phyloP scores from a whole-genome alignment of 2,113 vertebrate species.

The Nasalis larvatus region DNA sequence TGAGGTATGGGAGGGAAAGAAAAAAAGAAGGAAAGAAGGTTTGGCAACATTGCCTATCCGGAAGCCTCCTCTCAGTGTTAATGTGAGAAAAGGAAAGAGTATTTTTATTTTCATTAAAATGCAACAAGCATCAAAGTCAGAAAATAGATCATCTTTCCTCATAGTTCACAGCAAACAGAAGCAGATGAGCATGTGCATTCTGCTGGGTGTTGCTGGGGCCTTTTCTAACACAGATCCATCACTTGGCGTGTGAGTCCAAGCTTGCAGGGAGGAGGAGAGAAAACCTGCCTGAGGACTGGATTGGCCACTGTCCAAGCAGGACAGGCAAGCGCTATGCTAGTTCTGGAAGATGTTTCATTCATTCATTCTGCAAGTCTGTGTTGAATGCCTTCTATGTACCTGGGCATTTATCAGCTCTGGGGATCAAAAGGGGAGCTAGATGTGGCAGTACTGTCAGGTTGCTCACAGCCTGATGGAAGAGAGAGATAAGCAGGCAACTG shows the following conservation, averaged over 20 bases:
- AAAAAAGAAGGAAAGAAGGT: constrained; percentile 44
- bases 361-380: background rate
- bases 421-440: background rate
- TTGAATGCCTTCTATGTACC: background rate
- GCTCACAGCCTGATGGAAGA: background rate
- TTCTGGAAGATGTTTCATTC: background rate
- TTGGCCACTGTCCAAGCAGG: background rate
- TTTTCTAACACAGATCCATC: background rate
- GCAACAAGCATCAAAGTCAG: constrained; percentile 56
- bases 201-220: constrained; percentile 28
- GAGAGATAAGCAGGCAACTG: background rate
- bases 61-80: constrained; percentile 54
- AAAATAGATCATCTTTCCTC: constrained; percentile 70
- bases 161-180: constrained; percentile 58
- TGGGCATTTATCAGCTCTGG: background rate
- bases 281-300: background rate
- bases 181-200: constrained; percentile 29
- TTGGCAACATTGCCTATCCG: constrained; percentile 59
- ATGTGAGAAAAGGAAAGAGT: constrained; percentile 69
- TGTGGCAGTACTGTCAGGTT: background rate
- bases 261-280: background rate
- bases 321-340: background rate
- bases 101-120: constrained; percentile 80
- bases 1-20: background rate
- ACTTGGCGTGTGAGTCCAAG: background rate